Percentiles rank a stretch among this genome's conserved stretches.
phyloP scores from a whole-genome alignment of 2,113 vertebrate species.

The Otolemur garnettii region DNA sequence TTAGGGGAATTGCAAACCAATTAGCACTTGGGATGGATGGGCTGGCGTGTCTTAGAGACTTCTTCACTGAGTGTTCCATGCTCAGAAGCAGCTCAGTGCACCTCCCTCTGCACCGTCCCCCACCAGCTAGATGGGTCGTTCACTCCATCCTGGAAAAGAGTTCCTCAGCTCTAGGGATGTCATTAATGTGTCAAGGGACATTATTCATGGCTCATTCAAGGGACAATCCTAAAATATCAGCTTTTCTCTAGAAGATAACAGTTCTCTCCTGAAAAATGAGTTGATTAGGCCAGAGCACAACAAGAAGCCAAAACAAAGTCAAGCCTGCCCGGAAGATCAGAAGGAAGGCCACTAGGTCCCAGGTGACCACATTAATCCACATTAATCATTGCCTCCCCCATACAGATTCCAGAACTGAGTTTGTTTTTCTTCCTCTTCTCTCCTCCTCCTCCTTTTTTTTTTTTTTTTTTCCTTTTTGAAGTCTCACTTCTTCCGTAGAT shows the following conservation, averaged over 20 bases:
- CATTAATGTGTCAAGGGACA: neutral
- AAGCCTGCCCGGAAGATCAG: neutral
- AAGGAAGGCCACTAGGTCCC: neutral
- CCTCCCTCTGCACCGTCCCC: too few species aligned
- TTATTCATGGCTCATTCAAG: neutral
- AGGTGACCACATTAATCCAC: neutral
- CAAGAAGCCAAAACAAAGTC: neutral
- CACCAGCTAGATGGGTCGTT: too few species aligned
- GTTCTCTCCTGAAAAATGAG: neutral
- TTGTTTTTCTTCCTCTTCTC: neutral
- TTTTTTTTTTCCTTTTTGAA: neutral
- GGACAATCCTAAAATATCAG: neutral
- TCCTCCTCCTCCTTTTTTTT: neutral
- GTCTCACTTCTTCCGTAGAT: constrained; percentile 31
- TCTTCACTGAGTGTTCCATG: constrained; percentile 52
- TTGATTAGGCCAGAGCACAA: too few species aligned
- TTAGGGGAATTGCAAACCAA: constrained; percentile 82
- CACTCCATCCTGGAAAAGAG: neutral
- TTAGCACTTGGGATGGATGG: constrained; percentile 76
- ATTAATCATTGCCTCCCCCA: neutral
- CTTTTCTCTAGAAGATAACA: neutral
- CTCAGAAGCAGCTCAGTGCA: neutral
- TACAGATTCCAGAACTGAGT: neutral
- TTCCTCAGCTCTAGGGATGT: neutral
- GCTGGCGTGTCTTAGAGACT: constrained; percentile 68